Evolutionary conservation across 2,797 vertebrate species (phyloP).

Genomic region (Aplochiton taeniatus): DNA sequence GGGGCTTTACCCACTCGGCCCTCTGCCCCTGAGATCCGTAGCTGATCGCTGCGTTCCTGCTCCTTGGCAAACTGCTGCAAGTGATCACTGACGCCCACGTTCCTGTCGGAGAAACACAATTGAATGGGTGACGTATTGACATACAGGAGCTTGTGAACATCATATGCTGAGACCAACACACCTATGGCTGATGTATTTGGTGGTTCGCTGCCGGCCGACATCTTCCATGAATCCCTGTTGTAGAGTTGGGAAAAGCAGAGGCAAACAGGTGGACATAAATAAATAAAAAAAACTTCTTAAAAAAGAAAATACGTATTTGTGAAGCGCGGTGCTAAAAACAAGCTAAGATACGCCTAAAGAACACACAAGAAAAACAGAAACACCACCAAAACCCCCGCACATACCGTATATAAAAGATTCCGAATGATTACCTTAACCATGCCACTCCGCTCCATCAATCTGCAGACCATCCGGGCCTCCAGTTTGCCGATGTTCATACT

Average conservation of each 20-base stretch:
- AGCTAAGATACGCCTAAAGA: no score
- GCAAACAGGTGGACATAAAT: no score
- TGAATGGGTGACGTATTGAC: neutral
- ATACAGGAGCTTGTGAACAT: no score
- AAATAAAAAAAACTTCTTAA: no score
- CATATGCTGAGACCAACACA: conserved; percentile 50
- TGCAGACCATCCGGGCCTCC: conserved; percentile 91
- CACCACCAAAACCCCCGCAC: neutral
- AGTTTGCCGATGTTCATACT: conserved; percentile 90
- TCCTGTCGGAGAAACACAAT: conserved; percentile 54
- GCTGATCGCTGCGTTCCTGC: conserved; percentile 82
- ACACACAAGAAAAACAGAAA: no score
- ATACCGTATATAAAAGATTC: neutral
- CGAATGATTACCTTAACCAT: neutral
- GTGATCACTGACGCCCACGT: conserved; percentile 84
- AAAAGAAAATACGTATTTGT: no score
- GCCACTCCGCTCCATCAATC: conserved; percentile 83
- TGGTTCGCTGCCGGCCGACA: conserved; percentile 92
- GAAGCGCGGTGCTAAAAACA: no score
- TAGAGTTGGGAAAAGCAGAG: neutral
- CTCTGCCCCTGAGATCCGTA: conserved; percentile 60
- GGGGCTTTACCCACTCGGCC: neutral
- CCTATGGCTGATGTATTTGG: conserved; percentile 87
- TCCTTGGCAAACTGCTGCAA: conserved; percentile 87
- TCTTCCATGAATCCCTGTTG: conserved; percentile 95